Evolutionary conservation across 2,888 invertebrate species (phyloP).

Genomic region (Andrena marginata): DNA sequence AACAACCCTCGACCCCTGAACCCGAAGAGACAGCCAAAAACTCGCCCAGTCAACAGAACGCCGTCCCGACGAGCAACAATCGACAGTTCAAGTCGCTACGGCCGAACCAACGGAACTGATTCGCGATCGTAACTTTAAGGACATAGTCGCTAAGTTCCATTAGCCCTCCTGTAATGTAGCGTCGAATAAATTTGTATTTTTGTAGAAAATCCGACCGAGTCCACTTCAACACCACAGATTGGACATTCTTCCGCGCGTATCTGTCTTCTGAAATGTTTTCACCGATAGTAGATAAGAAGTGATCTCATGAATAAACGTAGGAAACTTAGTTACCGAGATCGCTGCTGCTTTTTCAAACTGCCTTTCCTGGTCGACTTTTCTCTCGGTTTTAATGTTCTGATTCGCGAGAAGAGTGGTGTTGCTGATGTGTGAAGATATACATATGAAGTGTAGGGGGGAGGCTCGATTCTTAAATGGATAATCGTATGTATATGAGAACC

Average conservation of each 20-base stretch:
- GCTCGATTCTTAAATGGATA: no score
- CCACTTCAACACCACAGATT: background rate
- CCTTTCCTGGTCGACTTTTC: background rate
- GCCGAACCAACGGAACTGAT: constrained; percentile 63
- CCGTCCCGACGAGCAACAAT: constrained; percentile 52
- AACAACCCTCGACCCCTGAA: constrained; percentile 82
- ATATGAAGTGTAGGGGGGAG: no score
- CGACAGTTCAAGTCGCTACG: constrained; percentile 55
- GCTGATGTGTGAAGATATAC: no score
- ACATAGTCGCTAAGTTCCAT: background rate
- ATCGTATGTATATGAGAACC: no score
- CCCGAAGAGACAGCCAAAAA: constrained; percentile 56
- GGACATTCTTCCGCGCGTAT: background rate
- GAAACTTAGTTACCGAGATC: background rate
- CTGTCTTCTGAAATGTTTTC: background rate
- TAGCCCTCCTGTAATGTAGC: constrained; percentile 23
- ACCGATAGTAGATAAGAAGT: background rate
- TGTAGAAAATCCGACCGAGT: constrained; percentile 29
- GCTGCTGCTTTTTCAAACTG: background rate
- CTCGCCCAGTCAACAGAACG: constrained; percentile 60
- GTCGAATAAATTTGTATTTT: constrained; percentile 58
- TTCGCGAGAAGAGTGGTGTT: background rate
- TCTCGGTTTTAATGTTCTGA: background rate
- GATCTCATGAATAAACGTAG: constrained; percentile 13
- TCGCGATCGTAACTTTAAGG: constrained; percentile 3